These are phyloP conservation scores for Lontra canadensis DNA, from an alignment of 2,113 vertebrate genomes.

Conservation along the genomic window DNA sequence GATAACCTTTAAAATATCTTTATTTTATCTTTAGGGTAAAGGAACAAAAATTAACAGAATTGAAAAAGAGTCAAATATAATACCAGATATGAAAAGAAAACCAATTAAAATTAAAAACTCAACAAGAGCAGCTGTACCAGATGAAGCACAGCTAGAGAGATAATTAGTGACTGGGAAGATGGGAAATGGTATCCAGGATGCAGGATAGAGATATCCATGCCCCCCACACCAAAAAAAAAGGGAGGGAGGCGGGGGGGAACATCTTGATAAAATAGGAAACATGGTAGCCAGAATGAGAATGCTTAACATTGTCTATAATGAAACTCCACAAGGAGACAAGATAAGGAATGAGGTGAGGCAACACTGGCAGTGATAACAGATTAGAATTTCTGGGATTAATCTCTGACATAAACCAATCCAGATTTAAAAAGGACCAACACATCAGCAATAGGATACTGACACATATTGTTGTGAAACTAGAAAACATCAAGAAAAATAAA, in stretches of 20 bases:
- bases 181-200: neutral
- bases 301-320: neutral
- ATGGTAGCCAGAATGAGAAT: neutral
- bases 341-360: neutral
- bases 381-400: conserved; percentile 1
- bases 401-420: neutral
- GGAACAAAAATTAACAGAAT: neutral
- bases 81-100: neutral
- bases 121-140: neutral
- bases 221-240: fast-evolving
- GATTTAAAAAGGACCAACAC: neutral
- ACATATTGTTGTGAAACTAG: neutral
- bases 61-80: neutral
- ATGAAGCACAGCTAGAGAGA: neutral
- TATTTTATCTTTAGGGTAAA: neutral
- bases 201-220: neutral
- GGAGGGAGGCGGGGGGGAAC: fast-evolving
- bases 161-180: neutral
- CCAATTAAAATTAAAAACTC: neutral
- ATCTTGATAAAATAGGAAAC: neutral
- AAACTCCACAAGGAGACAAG: neutral
- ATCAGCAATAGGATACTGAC: neutral
- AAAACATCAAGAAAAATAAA: neutral
- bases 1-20: neutral
- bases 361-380: neutral